Evolutionary conservation across 2,888 invertebrate genomes (phyloP).

Genomic region (Pterostichus madidus): DNA sequence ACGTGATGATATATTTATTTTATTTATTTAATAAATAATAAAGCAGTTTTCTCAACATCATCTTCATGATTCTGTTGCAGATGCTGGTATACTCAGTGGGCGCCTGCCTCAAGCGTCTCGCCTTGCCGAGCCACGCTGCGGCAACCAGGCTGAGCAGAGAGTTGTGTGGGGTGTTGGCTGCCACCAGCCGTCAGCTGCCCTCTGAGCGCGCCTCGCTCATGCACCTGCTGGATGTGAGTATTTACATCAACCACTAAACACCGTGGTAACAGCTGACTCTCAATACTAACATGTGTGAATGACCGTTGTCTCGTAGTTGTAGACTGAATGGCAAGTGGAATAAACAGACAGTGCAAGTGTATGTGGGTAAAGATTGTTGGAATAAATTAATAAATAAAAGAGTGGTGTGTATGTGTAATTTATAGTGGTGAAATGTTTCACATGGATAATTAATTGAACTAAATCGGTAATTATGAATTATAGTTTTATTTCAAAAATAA

Average conservation of each 20-base stretch:
- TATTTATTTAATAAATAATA: too few species aligned
- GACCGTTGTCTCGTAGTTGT: background rate
- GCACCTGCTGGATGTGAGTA: slow-evolving; percentile 82
- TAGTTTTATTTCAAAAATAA: too few species aligned
- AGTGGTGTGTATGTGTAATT: too few species aligned
- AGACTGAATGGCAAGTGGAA: background rate
- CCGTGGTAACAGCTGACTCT: slow-evolving; percentile 1
- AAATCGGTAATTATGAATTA: too few species aligned
- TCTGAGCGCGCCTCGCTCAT: slow-evolving; percentile 80
- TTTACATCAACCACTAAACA: too few species aligned
- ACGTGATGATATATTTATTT: too few species aligned
- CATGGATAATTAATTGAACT: too few species aligned
- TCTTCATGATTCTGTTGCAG: slow-evolving; percentile 74
- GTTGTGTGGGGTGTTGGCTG: slow-evolving; percentile 78
- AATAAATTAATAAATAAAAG: too few species aligned
- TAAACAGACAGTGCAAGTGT: too few species aligned
- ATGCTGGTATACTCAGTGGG: slow-evolving; percentile 83
- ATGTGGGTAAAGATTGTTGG: too few species aligned
- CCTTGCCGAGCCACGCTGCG: slow-evolving; percentile 75
- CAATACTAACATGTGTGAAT: background rate
- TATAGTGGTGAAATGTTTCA: too few species aligned
- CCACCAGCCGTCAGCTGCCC: slow-evolving; percentile 80
- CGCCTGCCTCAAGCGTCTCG: slow-evolving; percentile 79
- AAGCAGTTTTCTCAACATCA: too few species aligned
- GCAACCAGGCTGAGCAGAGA: slow-evolving; percentile 78